Percentiles rank a stretch among this genome's conserved stretches.
These are phyloP conservation scores for Ianthella basta DNA, from an alignment of 37 sponge, comb jelly and placozoan species.

Conservation along the genomic window DNA sequence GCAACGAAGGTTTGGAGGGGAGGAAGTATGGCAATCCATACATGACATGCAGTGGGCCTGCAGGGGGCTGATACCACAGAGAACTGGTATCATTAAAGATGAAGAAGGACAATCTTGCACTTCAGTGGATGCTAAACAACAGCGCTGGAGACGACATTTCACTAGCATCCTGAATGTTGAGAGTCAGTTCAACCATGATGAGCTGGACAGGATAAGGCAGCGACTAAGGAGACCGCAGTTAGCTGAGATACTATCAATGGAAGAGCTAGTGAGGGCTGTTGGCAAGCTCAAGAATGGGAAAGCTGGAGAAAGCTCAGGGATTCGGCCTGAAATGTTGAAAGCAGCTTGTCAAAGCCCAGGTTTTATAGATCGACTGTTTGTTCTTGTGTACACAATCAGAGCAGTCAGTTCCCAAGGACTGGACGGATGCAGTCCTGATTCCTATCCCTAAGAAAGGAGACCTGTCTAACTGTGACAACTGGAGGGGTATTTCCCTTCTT, in stretches of 20 bases:
- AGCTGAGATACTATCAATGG: not conserved
- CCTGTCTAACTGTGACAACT: no score
- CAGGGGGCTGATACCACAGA: constrained; percentile 1
- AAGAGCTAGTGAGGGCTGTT: not conserved
- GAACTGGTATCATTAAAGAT: not conserved
- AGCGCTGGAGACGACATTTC: constrained; percentile 34
- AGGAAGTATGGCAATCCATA: constrained; percentile 11
- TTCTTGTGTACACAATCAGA: no score
- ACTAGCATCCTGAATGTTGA: constrained; percentile 12
- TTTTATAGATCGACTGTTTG: no score
- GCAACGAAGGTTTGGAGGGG: constrained; percentile 4
- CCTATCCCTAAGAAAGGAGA: constrained; percentile 13
- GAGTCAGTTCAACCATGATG: constrained; percentile 16
- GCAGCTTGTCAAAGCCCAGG: no score
- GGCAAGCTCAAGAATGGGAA: not conserved
- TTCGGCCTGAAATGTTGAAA: no score
- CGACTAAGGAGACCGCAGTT: not conserved
- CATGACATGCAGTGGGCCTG: constrained; percentile 29
- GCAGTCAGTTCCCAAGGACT: no score
- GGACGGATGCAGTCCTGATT: not conserved
- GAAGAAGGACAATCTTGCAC: constrained; percentile 14
- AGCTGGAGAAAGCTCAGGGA: no score
- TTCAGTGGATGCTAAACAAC: not conserved
- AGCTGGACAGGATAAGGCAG: constrained; percentile 7
- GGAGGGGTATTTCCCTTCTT: no score